Conservation (phyloP, 2,888 invertebrate species). For the Hydrotaea diabolus region DNA sequence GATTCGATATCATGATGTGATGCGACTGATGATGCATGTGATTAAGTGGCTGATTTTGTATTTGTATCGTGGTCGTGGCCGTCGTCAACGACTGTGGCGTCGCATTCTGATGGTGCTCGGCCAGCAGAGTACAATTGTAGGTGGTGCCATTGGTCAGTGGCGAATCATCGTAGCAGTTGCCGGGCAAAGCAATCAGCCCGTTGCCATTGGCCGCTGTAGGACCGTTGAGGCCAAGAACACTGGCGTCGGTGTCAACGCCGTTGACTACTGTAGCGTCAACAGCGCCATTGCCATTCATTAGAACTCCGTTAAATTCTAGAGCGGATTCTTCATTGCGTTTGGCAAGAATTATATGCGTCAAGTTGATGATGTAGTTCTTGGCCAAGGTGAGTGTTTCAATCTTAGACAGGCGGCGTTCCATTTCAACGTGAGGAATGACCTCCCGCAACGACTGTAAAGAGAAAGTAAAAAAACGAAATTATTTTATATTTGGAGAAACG, state of each 20-base stretch:
- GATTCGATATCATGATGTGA: conserved; percentile 70
- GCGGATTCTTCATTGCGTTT: conserved; percentile 84
- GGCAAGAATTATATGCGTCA: conserved; percentile 92
- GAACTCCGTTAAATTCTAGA: conserved; percentile 75
- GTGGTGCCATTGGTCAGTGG: conserved; percentile 67
- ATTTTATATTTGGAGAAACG: too few species aligned
- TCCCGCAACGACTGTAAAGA: conserved; percentile 87
- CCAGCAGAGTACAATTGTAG: conserved; percentile 77
- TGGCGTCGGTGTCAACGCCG: conserved; percentile 55
- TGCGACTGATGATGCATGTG: conserved; percentile 73
- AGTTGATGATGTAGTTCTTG: conserved; percentile 94
- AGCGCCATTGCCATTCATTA: conserved; percentile 63
- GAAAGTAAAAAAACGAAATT: too few species aligned
- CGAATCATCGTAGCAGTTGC: conserved; percentile 73
- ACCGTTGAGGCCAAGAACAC: conserved; percentile 45
- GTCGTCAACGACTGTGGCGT: conserved; percentile 70
- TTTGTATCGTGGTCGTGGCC: conserved; percentile 73
- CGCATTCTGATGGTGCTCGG: conserved; percentile 70
- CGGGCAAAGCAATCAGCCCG: conserved; percentile 53
- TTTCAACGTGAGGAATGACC: conserved; percentile 93
- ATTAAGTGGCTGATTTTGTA: conserved; percentile 73
- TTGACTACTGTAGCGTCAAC: conserved; percentile 51
- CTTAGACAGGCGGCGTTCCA: conserved; percentile 91
- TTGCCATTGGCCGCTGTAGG: conserved; percentile 42
- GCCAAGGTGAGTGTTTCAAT: conserved; percentile 93